These are phyloP conservation scores for Cyanoliseus patagonus DNA, from an alignment of 2,113 vertebrate genomes.

Conservation along the genomic window DNA sequence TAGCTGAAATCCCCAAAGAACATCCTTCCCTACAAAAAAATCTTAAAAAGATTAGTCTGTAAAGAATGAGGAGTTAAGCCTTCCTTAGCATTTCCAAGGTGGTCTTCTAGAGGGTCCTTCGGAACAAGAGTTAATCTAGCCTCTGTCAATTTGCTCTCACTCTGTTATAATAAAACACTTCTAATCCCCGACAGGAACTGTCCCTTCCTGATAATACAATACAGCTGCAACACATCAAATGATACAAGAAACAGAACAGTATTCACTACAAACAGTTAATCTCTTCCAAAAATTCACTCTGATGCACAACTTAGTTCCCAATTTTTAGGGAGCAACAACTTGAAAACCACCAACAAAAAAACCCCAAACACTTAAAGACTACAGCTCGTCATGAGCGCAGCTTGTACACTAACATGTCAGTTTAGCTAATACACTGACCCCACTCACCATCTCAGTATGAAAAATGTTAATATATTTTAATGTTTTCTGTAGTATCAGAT, in stretches of 20 bases:
- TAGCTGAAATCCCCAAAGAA: not conserved
- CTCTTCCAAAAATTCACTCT: not conserved
- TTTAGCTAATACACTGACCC: not conserved
- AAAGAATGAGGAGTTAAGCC: not conserved
- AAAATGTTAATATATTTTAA: not conserved
- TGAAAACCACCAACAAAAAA: not conserved
- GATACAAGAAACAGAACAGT: not conserved
- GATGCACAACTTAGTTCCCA: not conserved
- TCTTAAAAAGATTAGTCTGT: not conserved
- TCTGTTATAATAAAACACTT: not conserved
- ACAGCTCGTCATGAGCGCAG: not conserved
- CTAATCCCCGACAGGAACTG: not conserved
- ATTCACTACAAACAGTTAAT: not conserved
- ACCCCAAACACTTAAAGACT: not conserved
- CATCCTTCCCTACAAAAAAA: not conserved
- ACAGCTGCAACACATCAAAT: not conserved
- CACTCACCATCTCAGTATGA: not conserved
- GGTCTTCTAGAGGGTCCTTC: not conserved
- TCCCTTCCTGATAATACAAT: not conserved
- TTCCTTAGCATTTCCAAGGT: not conserved
- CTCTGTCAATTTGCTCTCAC: not conserved
- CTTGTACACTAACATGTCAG: not conserved
- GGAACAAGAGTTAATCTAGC: not conserved
- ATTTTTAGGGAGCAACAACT: not conserved
- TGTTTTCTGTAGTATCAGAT: not conserved